phyloP scores from a whole-genome alignment of 35 echinoderm and acorn worm species.

The Lytechinus variegatus region DNA sequence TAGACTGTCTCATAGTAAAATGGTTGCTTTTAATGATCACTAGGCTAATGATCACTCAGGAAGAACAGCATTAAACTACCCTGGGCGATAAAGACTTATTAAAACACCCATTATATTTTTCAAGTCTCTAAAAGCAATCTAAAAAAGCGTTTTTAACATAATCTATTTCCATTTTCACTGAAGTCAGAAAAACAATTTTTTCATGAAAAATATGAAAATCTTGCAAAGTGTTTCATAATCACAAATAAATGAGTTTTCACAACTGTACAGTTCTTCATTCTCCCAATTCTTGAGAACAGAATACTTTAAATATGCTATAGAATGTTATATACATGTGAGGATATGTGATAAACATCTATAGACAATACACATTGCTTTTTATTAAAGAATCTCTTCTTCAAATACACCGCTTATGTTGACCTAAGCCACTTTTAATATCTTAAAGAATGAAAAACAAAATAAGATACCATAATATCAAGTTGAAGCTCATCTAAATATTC shows the following conservation, averaged over 20 bases:
- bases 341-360: neutral
- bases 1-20: too few relatives aligned
- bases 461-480: neutral
- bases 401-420: neutral
- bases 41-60: too few relatives aligned
- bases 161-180: too few relatives aligned
- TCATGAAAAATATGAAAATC: neutral
- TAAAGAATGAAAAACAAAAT: neutral
- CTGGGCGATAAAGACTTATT: too few relatives aligned
- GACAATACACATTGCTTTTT: neutral
- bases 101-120: too few relatives aligned
- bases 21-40: too few relatives aligned
- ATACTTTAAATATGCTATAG: neutral
- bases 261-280: neutral
- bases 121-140: too few relatives aligned
- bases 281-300: neutral
- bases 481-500: neutral
- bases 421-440: neutral
- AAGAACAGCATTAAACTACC: too few relatives aligned
- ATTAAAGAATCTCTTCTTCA: neutral
- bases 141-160: too few relatives aligned
- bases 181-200: neutral
- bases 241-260: neutral
- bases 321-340: neutral
- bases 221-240: neutral